Base-by-base conservation (phyloP, 2,797 vertebrate genomes). In the Oreochromis mossambicus region DNA sequence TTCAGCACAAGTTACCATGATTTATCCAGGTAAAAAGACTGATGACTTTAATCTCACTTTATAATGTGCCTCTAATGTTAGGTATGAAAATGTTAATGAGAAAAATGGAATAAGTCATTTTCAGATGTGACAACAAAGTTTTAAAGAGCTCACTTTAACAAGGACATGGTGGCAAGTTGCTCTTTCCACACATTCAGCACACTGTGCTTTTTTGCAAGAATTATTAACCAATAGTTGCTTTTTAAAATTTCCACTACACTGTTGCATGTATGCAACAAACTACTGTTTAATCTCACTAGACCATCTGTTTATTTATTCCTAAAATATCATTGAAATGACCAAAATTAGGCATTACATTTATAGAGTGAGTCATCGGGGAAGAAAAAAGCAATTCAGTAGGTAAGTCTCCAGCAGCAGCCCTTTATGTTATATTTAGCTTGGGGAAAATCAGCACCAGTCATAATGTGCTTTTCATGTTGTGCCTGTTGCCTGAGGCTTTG, bases 391-490 rank as follows among this genome's bases (percentile, higher is more conserved):
- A 84, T 78, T 82, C 61, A 87, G 80, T 66, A 79, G 87, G 78
- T 87, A 84, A 83, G 91, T 90, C 79, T 89, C 83, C 87, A 54
- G 41, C 80, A 87, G 87, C 84, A 66, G 73, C 61, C 48, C 78
- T 91, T 89, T 91, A 87, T 90, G 92, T 92, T 92, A 92, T 91
- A 94, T 93, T 94, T 93, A 92, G 92, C 89, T 83, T 21, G 80
- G 77, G 88, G 87, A 89, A 92, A 92, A 93, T 93, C 88, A 90
- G 86, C 85, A 86, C 79, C 84, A 82, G 88, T 82, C 87, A 90
- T 95, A 95, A 95, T 94, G 92, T 91, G 91, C 91, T 93, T 95
- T 95, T 95, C 91, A 95, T 95, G 94, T 88, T 73, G 88, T 82
- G 90, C 84, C 84, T 91, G 81, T 88, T 92, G 92, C 93, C 87